A percentile compares a stretch with the other conserved stretches of the same genome.
Conservation (phyloP, 2,113 vertebrate genomes). For the Bufo bufo region DNA sequence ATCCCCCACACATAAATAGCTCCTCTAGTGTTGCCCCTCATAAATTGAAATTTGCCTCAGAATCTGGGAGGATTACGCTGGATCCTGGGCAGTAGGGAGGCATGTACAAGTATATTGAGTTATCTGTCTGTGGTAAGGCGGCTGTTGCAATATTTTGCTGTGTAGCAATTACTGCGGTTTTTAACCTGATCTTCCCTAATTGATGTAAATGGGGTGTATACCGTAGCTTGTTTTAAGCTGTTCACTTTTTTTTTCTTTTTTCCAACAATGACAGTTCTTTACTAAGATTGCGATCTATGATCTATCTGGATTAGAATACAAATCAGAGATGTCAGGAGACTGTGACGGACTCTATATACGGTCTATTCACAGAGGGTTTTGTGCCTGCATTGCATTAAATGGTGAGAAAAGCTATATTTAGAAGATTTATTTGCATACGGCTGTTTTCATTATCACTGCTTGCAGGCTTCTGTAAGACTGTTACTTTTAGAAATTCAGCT, state of each 20-base stretch:
- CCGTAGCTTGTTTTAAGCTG: neutral
- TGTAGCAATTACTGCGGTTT: no score
- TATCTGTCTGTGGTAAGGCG: neutral
- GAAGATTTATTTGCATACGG: slow-evolving; percentile 32
- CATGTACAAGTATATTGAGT: neutral
- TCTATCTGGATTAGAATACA: slow-evolving; percentile 4
- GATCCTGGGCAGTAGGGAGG: no score
- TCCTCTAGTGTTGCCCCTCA: no score
- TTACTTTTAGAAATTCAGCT: neutral
- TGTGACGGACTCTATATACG: neutral
- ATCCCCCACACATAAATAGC: no score
- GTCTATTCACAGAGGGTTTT: slow-evolving; percentile 36
- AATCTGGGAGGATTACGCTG: no score
- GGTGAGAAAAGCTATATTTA: slow-evolving; percentile 28
- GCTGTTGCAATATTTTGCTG: neutral
- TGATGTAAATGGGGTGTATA: no score
- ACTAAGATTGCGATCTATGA: neutral
- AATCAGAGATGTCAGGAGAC: slow-evolving; percentile 2
- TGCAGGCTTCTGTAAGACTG: slow-evolving; percentile 8
- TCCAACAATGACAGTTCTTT: neutral
- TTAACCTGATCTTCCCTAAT: neutral
- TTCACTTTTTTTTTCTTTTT: neutral
- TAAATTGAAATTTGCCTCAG: no score
- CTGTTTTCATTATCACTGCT: slow-evolving; percentile 42
- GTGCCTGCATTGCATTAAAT: slow-evolving; percentile 36